Evolutionary conservation across 37 sponge, comb jelly and placozoan genomes (phyloP), one percentile per base, ranked within the genome.

Genomic region (Chondrosia reniformis): DNA sequence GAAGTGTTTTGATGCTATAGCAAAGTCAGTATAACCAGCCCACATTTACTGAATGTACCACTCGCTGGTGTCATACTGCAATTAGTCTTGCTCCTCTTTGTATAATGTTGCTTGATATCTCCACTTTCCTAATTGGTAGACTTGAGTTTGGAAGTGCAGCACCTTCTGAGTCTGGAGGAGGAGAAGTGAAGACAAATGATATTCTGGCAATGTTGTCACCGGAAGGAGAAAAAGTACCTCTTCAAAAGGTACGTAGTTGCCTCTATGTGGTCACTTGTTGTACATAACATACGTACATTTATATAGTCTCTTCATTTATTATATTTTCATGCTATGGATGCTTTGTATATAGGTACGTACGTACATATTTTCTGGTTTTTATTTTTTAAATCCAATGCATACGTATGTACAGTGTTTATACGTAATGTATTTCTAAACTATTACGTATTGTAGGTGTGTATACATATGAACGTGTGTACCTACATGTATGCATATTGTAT

Each of bases 1-100:
- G 49, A 98, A 98, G 84, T 98, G 99, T 55, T 98, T 98, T 79
- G 99, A 98, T 89, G 99, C 96, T 37, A 98, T 98, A 71, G 77
- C 92, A 32, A 85, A 63, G 90, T 88, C 38, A 81, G 88, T 78
- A 31, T 57, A 24, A 8, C n/a, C n/a, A n/a, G n/a, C n/a, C n/a
- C n/a, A n/a, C n/a, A n/a, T n/a, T n/a, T 36, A 34, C 19, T 5
- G 33, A 9, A 13, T 2, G 34, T 4, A 32, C 1, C 1, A 27
- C 31, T 15, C 52, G 52, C 24, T 10, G 19, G 72, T 39, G 9
- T 1, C 2, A 17, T 55, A 75, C 55, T 30, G 1, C 37, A 36
- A 2, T 3, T 56, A 28, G 76, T 75, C 33, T 73, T 73, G 74
- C 8, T 3, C 42, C 45, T 73, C 45, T 73, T 6, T 73, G 74